Evolutionary conservation across 2,888 invertebrate species (phyloP), one percentile per base, ranked within the genome.

Genomic region (Chydorus sphaericus): DNA sequence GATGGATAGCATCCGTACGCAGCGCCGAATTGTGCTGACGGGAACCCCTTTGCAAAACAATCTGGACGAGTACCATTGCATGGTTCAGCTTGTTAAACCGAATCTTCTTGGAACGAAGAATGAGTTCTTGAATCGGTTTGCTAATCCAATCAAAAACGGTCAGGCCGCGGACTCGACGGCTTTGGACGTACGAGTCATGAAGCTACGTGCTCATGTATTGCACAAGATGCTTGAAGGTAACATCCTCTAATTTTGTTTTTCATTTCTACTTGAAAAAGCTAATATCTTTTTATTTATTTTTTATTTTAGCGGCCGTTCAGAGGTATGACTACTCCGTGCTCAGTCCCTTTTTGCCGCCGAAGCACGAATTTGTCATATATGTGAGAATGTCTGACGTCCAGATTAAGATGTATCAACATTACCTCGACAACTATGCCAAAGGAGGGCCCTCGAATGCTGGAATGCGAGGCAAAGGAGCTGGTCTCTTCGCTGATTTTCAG

Each of bases 41-140:
- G 97, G 97, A 55, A 99, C 98, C 1, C 98, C 98, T 1, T 73
- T 98, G 55, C 98, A 98, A 70, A 98, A 98, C 69, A 98, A 97
- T 73, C 77, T 94, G 28, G 82, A 81, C 69, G 93, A 94, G 74
- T 92, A 96, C 73, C 93, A 92, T 72, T 94, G 92, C 73, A 98
- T 99, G 98, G 91, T 98, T 36, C 86, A 90, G 66, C 98, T 98
- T 70, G 92, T 99, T 55, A 97, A 96, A 70, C 96, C 96, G 1
- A 92, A 85, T 70, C 74, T 98, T 4, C 75, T 98, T 44, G 38
- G 38, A 29, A 92, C 92, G 18, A 85, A 84, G 68, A 89, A 86
- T 65, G 97, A 98, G 72, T 98, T 96, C 68, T 73, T 80, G 61
- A 94, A 94, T 67, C 77, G 96, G 56, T 98, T 98, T 69, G 91